phyloP scores from a whole-genome alignment of 2,888 invertebrate species.

The Drosophila suboccidentalis region DNA sequence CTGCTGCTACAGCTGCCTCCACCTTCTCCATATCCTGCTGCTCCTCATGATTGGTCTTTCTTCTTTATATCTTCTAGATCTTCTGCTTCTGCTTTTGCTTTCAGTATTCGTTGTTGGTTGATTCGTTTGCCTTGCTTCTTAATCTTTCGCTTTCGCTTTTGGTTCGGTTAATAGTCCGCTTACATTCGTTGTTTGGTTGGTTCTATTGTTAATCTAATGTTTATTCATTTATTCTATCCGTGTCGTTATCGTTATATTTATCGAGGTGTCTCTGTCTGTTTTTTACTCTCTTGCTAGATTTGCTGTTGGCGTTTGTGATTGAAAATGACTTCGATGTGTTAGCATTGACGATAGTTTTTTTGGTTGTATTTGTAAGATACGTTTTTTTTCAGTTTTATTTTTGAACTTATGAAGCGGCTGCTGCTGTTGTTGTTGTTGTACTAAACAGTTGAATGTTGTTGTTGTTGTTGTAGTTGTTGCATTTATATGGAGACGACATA shows the following conservation, averaged over 20 bases:
- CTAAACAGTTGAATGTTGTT: conserved; percentile 64
- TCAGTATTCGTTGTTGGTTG: conserved; percentile 47
- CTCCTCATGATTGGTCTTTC: conserved; percentile 46
- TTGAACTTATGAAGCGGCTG: conserved; percentile 66
- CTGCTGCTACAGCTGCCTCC: conserved; percentile 28
- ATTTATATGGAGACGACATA: conserved; percentile 83
- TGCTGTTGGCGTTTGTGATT: conserved; percentile 40
- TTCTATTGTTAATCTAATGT: conserved; percentile 35
- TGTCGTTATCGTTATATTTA: conserved; percentile 30
- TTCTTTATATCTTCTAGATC: neutral
- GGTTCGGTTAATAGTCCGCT: conserved; percentile 54
- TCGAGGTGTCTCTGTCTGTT: conserved; percentile 42
- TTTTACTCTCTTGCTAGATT: conserved; percentile 42
- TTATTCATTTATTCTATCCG: conserved; percentile 20
- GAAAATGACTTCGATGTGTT: conserved; percentile 66
- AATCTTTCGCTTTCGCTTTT: conserved; percentile 19
- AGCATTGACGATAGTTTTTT: conserved; percentile 77
- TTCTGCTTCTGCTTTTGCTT: conserved; percentile 19
- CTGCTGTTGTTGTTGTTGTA: conserved; percentile 57
- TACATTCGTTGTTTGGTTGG: conserved; percentile 56
- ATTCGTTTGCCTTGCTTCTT: conserved; percentile 33
- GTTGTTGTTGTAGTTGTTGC: conserved; percentile 64
- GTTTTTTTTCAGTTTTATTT: conserved; percentile 60
- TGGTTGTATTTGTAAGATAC: conserved; percentile 78
- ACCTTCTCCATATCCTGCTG: conserved; percentile 46